Base-by-base conservation (phyloP, 1,140 invertebrate genomes). In the Drosophila murphyi region DNA sequence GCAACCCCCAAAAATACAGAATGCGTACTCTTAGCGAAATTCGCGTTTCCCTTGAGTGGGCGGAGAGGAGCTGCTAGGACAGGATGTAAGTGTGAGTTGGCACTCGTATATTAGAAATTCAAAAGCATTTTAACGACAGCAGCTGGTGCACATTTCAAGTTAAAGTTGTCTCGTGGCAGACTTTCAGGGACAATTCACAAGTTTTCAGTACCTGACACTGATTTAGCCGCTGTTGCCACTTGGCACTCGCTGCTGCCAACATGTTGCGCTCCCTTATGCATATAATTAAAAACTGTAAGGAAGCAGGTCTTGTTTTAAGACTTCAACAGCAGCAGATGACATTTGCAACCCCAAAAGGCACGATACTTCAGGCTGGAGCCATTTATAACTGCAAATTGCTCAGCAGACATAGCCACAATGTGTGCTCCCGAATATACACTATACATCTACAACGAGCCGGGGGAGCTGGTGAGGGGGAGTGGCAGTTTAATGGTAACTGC, bases 381-480 rank as follows among this genome's bases (percentile, higher is more conserved):
- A 83, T 87, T 88, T 83, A 77, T 80, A 88, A 82, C 82, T 78
- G 79, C 73, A 78, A 85, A 85, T 85, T 78, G 67, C 74, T 75
- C 67, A 57, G 63, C 70, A 90, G 86, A 90, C 81, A 78, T 87
- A 69, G 71, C 76, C 82, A 72, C 87, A 87, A 90, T 81, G 85
- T 90, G 86, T 82, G 82, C 68, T 56, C 77, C 60, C 64, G 80
- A 82, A 81, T 79, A 78, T 89, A 82, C 20, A 20, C 20, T 90
- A 8, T 56, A 67, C 80, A 69, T 64, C 76, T 72, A 20, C 20
- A 20, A 1, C 20, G 20, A 20, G 20, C 20, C 20, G 20, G 20
- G 1, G 10, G 55, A n/a, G 39, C n/a, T 3, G 29, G n/a, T 3
- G 41, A 7, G 48, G 8, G 50, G 50, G 31, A 50, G 34, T 20